Percentiles rank a stretch among this genome's conserved stretches.
phyloP scores from a whole-genome alignment of 2,113 vertebrate species.

The Paramisgurnus dabryanus region DNA sequence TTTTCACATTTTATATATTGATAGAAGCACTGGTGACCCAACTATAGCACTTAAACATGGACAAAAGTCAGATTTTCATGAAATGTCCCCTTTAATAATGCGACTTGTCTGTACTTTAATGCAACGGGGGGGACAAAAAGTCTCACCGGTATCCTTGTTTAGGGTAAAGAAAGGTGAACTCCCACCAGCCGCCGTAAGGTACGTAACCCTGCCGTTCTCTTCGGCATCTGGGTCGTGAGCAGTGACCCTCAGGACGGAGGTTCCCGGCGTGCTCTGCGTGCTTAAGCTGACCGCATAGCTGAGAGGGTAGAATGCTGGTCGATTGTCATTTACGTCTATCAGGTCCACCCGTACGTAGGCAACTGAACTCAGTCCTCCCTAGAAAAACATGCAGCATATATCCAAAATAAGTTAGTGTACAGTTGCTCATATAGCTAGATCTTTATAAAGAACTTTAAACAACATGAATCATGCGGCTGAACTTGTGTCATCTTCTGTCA shows the following conservation, averaged over 20 bases:
- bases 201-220: conserved; percentile 83
- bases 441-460: too few relatives aligned
- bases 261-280: conserved; percentile 88
- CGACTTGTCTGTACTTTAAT: too few relatives aligned
- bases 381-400: conserved; percentile 53
- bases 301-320: conserved; percentile 87
- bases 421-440: conserved; percentile 3
- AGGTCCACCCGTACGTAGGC: conserved; percentile 90
- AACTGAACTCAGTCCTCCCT: conserved; percentile 91
- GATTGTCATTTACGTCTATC: conserved; percentile 92
- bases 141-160: conserved; percentile 90
- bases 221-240: conserved; percentile 90
- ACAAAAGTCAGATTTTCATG: too few relatives aligned
- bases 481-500: background rate
- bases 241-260: conserved; percentile 85
- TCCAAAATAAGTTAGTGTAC: conserved; percentile 49
- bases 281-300: conserved; percentile 92
- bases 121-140: background rate
- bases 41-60: too few relatives aligned
- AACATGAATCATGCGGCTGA: background rate
- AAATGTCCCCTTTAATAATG: too few relatives aligned
- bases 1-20: too few relatives aligned
- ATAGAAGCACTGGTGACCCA: too few relatives aligned
- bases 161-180: conserved; percentile 87
- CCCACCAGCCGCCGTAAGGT: conserved; percentile 82